Evolutionary conservation across 2,113 vertebrate genomes (phyloP).

Genomic region (Accipiter cooperii): DNA sequence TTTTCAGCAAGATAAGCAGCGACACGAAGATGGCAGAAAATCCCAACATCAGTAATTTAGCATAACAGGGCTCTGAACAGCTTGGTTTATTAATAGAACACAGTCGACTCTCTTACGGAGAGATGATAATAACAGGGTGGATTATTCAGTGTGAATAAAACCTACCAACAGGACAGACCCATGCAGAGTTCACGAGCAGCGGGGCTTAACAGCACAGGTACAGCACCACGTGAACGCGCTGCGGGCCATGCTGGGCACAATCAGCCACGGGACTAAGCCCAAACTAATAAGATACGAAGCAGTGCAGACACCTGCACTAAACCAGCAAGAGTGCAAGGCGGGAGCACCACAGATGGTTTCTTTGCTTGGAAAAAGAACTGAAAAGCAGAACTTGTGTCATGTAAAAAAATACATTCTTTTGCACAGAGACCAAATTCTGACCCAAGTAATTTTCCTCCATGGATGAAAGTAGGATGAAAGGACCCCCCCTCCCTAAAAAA

Average conservation of each 20-base stretch:
- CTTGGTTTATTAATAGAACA: not conserved
- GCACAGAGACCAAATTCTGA: not conserved
- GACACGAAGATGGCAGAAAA: not conserved
- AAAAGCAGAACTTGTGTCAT: not conserved
- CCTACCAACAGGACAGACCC: not conserved
- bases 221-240: not conserved
- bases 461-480: not conserved
- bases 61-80: not conserved
- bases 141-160: not conserved
- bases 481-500: not conserved
- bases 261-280: not conserved
- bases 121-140: not conserved
- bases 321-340: not conserved
- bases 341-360: conserved; percentile 24
- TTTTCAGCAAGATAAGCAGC: not conserved
- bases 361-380: not conserved
- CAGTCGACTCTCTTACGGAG: not conserved
- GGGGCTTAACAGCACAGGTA: not conserved
- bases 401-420: not conserved
- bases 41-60: not conserved
- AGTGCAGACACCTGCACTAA: conserved; percentile 41
- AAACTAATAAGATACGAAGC: not conserved
- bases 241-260: conserved; percentile 5
- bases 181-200: not conserved
- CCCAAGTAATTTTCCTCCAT: not conserved